A percentile compares a stretch with the other conserved stretches of the same genome.
Conservation (phyloP, 2,888 invertebrate genomes). For the Melieria omissa region DNA sequence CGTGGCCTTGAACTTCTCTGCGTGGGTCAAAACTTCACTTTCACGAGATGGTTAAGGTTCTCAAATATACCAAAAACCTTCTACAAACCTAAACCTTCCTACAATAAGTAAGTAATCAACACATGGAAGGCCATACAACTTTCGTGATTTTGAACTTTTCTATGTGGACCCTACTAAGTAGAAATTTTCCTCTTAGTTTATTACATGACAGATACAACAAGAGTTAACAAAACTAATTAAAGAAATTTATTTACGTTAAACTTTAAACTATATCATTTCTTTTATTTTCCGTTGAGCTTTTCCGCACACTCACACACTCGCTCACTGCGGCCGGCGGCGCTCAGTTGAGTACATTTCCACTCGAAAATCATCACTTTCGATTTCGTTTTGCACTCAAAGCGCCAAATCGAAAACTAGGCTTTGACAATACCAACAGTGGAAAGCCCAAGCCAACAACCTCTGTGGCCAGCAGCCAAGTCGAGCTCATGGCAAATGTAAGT, state of each 20-base stretch:
- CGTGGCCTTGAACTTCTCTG: too few species aligned
- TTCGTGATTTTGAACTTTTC: too few species aligned
- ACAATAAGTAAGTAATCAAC: too few species aligned
- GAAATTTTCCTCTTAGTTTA: too few species aligned
- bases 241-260: background rate
- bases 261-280: background rate
- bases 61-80: too few species aligned
- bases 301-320: background rate
- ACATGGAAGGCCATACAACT: too few species aligned
- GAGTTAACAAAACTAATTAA: too few species aligned
- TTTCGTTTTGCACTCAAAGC: slow-evolving; percentile 14
- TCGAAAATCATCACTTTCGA: slow-evolving; percentile 23
- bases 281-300: background rate
- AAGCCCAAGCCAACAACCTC: slow-evolving; percentile 36
- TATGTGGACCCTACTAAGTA: too few species aligned
- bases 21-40: too few species aligned
- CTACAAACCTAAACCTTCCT: too few species aligned
- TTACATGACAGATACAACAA: too few species aligned
- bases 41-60: too few species aligned
- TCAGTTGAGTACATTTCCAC: background rate
- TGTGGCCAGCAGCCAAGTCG: slow-evolving; percentile 15
- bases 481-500: slow-evolving; percentile 55
- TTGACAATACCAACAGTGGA: slow-evolving; percentile 24
- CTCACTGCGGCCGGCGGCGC: background rate
- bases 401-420: background rate